These are phyloP conservation scores for Coleophora deauratella DNA, from an alignment of 2,888 invertebrate species.

Conservation along the genomic window DNA sequence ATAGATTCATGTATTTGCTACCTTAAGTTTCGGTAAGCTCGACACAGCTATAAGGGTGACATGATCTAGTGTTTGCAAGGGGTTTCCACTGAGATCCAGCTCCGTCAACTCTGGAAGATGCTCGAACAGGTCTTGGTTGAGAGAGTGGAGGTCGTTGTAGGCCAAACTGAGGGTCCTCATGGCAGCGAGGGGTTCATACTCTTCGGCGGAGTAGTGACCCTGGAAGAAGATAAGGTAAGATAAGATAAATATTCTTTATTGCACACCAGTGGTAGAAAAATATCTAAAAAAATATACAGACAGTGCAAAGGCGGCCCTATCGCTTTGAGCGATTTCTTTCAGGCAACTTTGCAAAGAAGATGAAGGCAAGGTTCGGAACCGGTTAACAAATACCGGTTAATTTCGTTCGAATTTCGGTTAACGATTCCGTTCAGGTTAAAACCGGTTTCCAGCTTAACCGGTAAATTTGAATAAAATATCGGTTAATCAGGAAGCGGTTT, in stretches of 20 bases:
- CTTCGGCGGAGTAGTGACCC: slow-evolving; percentile 74
- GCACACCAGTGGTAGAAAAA: too few relatives aligned
- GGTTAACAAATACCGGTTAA: too few relatives aligned
- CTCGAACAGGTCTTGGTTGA: slow-evolving; percentile 84
- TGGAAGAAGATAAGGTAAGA: slow-evolving; percentile 35
- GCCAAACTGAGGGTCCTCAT: slow-evolving; percentile 78
- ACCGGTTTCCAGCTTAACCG: too few relatives aligned
- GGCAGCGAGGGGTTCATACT: slow-evolving; percentile 74
- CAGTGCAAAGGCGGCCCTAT: too few relatives aligned
- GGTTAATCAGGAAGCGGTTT: too few relatives aligned
- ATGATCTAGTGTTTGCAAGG: slow-evolving; percentile 78
- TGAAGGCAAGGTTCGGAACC: too few relatives aligned
- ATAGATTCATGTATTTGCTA: slow-evolving; percentile 28
- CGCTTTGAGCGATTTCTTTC: too few relatives aligned
- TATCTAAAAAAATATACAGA: too few relatives aligned
- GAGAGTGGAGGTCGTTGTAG: slow-evolving; percentile 79
- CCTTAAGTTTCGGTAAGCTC: slow-evolving; percentile 77
- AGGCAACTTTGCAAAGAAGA: not conserved
- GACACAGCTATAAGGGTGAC: slow-evolving; percentile 78
- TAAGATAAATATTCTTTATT: too few relatives aligned
- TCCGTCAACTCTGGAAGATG: slow-evolving; percentile 79
- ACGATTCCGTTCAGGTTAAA: too few relatives aligned
- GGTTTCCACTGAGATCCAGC: slow-evolving; percentile 83
- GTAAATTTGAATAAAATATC: too few relatives aligned
- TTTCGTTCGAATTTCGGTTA: too few relatives aligned